A percentile compares a stretch with the other conserved stretches of the same genome.
phyloP scores from a whole-genome alignment of 53 echinoderm and acorn worm genomes.

The Luidia sarsii region DNA sequence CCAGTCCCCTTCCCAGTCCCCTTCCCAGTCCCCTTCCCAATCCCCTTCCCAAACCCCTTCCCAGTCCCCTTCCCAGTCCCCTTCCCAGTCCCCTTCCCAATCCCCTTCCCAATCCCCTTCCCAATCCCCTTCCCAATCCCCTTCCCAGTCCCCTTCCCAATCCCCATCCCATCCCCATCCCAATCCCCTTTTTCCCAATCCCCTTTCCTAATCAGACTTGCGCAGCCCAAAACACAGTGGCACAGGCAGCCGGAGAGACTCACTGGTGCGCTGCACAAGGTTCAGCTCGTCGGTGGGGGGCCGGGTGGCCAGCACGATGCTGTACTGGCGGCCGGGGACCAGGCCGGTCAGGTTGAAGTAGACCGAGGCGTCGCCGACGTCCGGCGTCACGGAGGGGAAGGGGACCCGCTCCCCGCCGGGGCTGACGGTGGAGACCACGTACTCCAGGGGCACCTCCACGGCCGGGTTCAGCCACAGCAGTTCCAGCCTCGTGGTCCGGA shows the following conservation, averaged over 20 bases:
- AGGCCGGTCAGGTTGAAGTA: neutral
- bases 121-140: no score
- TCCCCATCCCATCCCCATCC: no score
- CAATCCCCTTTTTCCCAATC: no score
- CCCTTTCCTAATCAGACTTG: no score
- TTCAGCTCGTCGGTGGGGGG: neutral
- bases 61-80: no score
- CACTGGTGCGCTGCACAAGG: constrained; percentile 53
- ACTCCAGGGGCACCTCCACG: neutral
- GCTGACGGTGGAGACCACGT: constrained; percentile 32
- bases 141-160: no score
- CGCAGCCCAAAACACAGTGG: neutral
- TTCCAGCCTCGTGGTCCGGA: constrained; percentile 44
- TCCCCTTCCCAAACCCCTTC: no score
- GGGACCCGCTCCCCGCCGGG: constrained; percentile 16
- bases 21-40: no score
- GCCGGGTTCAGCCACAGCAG: constrained; percentile 32
- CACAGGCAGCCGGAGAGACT: neutral
- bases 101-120: no score
- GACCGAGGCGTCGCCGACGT: neutral
- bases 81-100: no score
- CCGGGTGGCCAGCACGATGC: constrained; percentile 34
- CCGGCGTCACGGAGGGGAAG: neutral
- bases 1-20: no score
- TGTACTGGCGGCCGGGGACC: constrained; percentile 57